Evolutionary conservation across 2,888 invertebrate genomes (phyloP), one percentile per base, ranked within the genome.

Genomic region (Philhelius pedissequus): DNA sequence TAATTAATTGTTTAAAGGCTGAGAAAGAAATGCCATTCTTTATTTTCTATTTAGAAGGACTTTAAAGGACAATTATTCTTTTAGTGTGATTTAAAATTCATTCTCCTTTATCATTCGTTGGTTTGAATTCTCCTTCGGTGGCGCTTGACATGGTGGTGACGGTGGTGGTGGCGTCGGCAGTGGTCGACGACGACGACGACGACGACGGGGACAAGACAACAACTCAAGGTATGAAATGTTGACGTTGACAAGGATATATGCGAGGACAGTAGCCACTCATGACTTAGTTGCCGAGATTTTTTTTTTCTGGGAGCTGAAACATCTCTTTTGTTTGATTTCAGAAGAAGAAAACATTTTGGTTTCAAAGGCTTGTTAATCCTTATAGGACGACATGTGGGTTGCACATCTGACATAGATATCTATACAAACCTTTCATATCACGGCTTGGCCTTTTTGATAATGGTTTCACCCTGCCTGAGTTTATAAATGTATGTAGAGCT

Each of bases 221-320:
- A n/a, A 45, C 30, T 32, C 32, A 48, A 43, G 48, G 70, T 75
- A 52, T 69, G 58, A 74, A 74, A 50, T 66, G 75, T 75, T 84
- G 84, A 84, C 84, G 27, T 84, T 84, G 84, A 84, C 80, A 84
- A 84, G 84, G 84, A 84, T 84, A 84, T 84, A 84, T 76, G 80
- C 80, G 80, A 84, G 80, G 80, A 84, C 84, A 84, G 79, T 80
- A 80, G 84, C 84, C 84, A 80, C 80, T 84, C 84, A 84, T 62
- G 84, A 71, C 60, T 27, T 25, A 74, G 66, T 50, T n/a, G n/a
- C n/a, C 50, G 45, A 74, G 78, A 66, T 76, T 64, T 64, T 27
- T 40, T 74, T 79, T 71, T n/a, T n/a, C n/a, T 35, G n/a, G 13
- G 22, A 78, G 43, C 35, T 66, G 20, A 60, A 30, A 11, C 30